Conservation (phyloP, 2,113 vertebrate genomes). For the Cyprinodon tularosa region DNA sequence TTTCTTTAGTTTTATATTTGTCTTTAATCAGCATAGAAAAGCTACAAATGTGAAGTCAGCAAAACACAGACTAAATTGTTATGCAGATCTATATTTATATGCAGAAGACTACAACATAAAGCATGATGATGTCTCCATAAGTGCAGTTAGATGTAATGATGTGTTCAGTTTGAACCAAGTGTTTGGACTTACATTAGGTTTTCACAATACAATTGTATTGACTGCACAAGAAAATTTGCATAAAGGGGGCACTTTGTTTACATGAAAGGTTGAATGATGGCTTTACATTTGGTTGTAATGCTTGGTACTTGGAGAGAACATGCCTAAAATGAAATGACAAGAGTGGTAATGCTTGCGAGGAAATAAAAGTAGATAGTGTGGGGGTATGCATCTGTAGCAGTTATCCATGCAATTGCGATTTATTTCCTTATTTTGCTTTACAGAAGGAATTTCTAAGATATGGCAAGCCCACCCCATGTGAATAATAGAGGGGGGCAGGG, state of each 20-base stretch:
- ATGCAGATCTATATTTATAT: too few species aligned
- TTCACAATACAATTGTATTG: neutral
- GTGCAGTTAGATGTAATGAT: slow-evolving; percentile 34
- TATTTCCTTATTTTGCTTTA: slow-evolving; percentile 39
- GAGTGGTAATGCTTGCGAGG: slow-evolving; percentile 18
- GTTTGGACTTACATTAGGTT: slow-evolving; percentile 18
- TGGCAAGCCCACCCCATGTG: slow-evolving; percentile 3
- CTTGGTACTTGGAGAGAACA: neutral
- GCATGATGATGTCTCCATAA: slow-evolving; percentile 22
- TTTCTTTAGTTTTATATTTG: too few species aligned
- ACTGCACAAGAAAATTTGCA: neutral
- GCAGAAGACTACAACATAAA: too few species aligned
- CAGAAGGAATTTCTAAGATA: slow-evolving; percentile 15
- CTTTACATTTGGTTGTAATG: slow-evolving; percentile 48
- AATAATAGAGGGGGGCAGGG: too few species aligned
- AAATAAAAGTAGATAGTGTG: slow-evolving; percentile 17
- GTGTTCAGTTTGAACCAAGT: slow-evolving; percentile 38
- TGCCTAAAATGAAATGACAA: slow-evolving; percentile 40
- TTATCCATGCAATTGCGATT: slow-evolving; percentile 13
- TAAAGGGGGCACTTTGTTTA: slow-evolving; percentile 25
- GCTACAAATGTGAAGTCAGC: too few species aligned
- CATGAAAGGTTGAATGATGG: slow-evolving; percentile 57
- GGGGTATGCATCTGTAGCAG: slow-evolving; percentile 8
- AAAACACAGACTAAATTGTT: too few species aligned
- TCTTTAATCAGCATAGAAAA: too few species aligned